These are phyloP conservation scores for Cygnus olor DNA, from an alignment of 2,797 vertebrate species.

Conservation along the genomic window DNA sequence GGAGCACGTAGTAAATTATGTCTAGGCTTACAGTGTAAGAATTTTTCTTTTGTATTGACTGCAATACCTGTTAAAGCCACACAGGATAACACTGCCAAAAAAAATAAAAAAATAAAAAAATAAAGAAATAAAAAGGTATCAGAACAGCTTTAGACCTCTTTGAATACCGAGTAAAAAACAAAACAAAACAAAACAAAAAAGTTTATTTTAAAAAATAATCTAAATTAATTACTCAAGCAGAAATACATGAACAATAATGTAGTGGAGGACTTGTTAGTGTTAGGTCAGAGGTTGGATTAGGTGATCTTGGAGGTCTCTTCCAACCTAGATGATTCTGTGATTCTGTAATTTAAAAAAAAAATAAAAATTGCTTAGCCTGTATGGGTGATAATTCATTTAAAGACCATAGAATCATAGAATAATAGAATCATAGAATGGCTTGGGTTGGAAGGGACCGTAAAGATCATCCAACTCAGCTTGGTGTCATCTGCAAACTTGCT, in stretches of 20 bases:
- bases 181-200: neutral
- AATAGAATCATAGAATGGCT: too few relatives aligned
- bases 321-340: too few relatives aligned
- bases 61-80: neutral
- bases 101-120: neutral
- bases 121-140: neutral
- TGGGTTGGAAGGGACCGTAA: too few relatives aligned
- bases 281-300: too few relatives aligned
- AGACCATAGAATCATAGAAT: neutral
- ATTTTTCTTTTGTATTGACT: neutral
- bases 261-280: too few relatives aligned
- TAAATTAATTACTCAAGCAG: neutral
- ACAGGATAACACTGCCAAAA: neutral
- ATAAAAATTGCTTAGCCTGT: neutral
- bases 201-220: neutral
- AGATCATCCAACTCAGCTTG: too few relatives aligned
- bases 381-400: neutral
- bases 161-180: neutral
- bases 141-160: neutral
- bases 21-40: neutral
- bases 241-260: neutral
- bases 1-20: neutral
- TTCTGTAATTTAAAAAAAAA: neutral
- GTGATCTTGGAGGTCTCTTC: too few relatives aligned
- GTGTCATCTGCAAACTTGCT: too few relatives aligned